A percentile compares a stretch with the other conserved stretches of the same genome.
phyloP scores from a whole-genome alignment of 2,113 vertebrate genomes.

The Oryzias woworae region DNA sequence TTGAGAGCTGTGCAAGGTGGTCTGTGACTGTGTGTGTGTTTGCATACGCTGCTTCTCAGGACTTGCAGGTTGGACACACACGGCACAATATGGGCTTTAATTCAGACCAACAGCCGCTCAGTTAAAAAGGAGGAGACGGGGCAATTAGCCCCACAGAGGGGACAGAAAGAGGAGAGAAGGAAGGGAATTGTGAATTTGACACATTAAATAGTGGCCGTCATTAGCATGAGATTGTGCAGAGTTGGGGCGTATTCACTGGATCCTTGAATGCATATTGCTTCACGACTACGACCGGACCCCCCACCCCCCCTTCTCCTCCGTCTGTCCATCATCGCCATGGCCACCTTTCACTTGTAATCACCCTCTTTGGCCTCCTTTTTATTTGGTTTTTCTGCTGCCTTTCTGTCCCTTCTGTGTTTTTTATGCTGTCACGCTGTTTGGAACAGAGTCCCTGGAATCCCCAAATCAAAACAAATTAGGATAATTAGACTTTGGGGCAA shows the following conservation, averaged over 20 bases:
- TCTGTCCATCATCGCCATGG: conserved; percentile 62
- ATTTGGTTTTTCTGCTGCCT: conserved; percentile 44
- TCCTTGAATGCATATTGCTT: conserved; percentile 69
- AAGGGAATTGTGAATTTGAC: conserved; percentile 74
- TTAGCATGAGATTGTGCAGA: conserved; percentile 77
- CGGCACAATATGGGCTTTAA: conserved; percentile 77
- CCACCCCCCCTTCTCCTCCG: conserved; percentile 25
- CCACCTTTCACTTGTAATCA: conserved; percentile 68
- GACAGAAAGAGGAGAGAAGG: conserved; percentile 51
- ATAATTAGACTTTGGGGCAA: conserved; percentile 55
- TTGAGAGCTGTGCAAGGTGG: conserved; percentile 15
- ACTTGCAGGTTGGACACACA: conserved; percentile 44
- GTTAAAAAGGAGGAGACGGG: conserved; percentile 67
- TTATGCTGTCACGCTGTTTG: conserved; percentile 46
- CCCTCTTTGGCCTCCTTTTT: conserved; percentile 50
- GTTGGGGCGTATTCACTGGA: conserved; percentile 66
- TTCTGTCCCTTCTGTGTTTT: conserved; percentile 46
- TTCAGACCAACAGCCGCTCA: conserved; percentile 71
- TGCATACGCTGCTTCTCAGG: conserved; percentile 21
- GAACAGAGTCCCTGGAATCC: conserved; percentile 36
- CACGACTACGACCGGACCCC: conserved; percentile 33
- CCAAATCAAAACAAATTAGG: conserved; percentile 63
- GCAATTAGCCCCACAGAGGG: conserved; percentile 73
- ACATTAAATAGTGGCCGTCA: conserved; percentile 73
- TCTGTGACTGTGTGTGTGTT: conserved; percentile 25